Conservation (phyloP, 2,888 invertebrate genomes). For the Horisme vitalbata region DNA sequence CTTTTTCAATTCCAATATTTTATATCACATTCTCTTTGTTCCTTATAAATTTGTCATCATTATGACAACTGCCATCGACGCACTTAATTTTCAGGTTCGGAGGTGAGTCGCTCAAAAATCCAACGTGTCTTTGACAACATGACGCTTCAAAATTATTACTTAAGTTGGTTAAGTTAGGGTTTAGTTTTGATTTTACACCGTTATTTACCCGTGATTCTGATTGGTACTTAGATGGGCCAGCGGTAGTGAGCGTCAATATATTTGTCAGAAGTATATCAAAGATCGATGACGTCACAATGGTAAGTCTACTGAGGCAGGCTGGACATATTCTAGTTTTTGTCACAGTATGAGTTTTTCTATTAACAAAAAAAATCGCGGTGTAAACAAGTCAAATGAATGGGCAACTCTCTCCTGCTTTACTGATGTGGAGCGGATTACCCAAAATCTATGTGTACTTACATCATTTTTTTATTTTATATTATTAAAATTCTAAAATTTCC, state of each 20-base stretch:
- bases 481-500: conserved; percentile 51
- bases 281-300: conserved; percentile 99
- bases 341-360: conserved; percentile 57
- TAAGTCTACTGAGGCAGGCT: conserved; percentile 86
- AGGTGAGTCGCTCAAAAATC: conserved; percentile 50
- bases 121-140: conserved; percentile 24
- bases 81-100: conserved; percentile 46
- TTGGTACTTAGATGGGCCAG: conserved; percentile 92
- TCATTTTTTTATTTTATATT: conserved; percentile 57
- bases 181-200: conserved; percentile 55
- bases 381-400: conserved; percentile 81
- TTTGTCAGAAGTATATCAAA: conserved; percentile 99
- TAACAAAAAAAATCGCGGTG: conserved; percentile 44
- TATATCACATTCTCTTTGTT: conserved; percentile 50
- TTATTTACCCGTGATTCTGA: conserved; percentile 74
- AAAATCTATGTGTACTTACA: conserved; percentile 51
- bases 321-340: conserved; percentile 66
- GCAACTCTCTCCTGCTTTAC: conserved; percentile 66
- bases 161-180: conserved; percentile 54
- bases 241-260: conserved; percentile 98
- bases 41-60: conserved; percentile 42
- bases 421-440: conserved; percentile 70
- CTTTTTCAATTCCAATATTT: conserved; percentile 44
- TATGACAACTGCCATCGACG: conserved; percentile 29
- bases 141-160: conserved; percentile 36